These are phyloP conservation scores for Hesperia comma DNA, from an alignment of 2,888 invertebrate genomes.

Conservation along the genomic window DNA sequence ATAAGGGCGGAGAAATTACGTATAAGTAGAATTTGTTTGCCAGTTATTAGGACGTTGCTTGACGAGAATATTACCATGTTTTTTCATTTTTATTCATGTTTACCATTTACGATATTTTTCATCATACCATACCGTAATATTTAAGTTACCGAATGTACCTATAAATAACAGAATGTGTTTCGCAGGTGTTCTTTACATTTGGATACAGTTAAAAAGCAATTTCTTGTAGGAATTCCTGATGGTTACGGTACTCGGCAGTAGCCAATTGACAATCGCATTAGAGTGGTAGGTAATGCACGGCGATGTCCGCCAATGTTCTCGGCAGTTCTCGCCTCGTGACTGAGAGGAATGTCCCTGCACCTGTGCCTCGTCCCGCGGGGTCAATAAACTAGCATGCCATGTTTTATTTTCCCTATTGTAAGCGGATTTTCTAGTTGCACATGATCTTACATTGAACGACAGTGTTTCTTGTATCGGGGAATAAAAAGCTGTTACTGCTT, in stretches of 20 bases:
- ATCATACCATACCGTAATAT: no score
- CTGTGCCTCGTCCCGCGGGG: constrained; percentile 46
- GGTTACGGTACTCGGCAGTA: constrained; percentile 14
- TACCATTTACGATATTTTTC: no score
- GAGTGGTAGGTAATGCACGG: constrained; percentile 38
- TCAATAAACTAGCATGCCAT: constrained; percentile 50
- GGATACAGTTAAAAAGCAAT: constrained; percentile 11
- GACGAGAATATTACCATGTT: no score
- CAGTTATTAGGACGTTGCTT: no score
- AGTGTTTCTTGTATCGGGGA: not conserved
- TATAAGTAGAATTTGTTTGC: no score
- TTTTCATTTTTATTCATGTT: no score
- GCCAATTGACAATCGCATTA: constrained; percentile 30
- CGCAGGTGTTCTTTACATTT: not conserved
- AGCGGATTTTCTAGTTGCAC: constrained; percentile 26
- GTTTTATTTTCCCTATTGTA: constrained; percentile 34
- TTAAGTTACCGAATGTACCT: no score
- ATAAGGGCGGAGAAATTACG: no score
- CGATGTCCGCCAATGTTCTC: constrained; percentile 59
- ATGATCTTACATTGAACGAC: not conserved
- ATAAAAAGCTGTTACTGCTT: not conserved
- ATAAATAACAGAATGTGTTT: not conserved
- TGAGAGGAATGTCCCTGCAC: constrained; percentile 62
- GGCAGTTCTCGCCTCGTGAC: constrained; percentile 53
- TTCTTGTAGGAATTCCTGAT: constrained; percentile 18